These are phyloP conservation scores for Tricholauxania praeusta DNA, from an alignment of 2,888 invertebrate species.

Conservation along the genomic window DNA sequence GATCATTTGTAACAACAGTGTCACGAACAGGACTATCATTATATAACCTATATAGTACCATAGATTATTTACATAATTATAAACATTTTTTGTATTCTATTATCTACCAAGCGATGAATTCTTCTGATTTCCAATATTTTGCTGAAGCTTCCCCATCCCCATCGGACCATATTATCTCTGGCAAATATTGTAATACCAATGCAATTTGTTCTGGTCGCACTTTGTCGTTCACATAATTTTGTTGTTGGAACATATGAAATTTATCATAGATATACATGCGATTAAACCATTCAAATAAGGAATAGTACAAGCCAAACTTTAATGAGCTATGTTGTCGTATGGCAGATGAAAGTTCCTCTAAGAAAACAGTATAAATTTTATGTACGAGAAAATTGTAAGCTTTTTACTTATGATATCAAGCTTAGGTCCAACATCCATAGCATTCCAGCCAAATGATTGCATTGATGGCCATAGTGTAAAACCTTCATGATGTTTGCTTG, in stretches of 20 bases:
- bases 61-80: neutral
- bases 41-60: slow-evolving; percentile 74
- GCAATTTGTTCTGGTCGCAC: slow-evolving; percentile 86
- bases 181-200: slow-evolving; percentile 76
- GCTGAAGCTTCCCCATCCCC: slow-evolving; percentile 93
- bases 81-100: neutral
- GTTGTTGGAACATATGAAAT: slow-evolving; percentile 72
- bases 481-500: slow-evolving; percentile 92
- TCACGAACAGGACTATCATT: slow-evolving; percentile 92
- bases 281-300: slow-evolving; percentile 90
- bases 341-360: slow-evolving; percentile 75
- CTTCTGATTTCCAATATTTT: slow-evolving; percentile 85
- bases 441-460: slow-evolving; percentile 87
- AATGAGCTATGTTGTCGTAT: slow-evolving; percentile 74
- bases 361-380: neutral
- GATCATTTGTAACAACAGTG: slow-evolving; percentile 91
- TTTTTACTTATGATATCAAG: slow-evolving; percentile 77
- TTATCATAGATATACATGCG: slow-evolving; percentile 83
- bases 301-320: slow-evolving; percentile 87
- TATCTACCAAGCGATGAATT: slow-evolving; percentile 81
- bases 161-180: slow-evolving; percentile 91
- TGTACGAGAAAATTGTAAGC: neutral
- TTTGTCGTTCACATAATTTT: slow-evolving; percentile 78
- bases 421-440: slow-evolving; percentile 82
- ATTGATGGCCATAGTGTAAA: slow-evolving; percentile 87